phyloP scores from a whole-genome alignment of 2,888 invertebrate genomes.

The Heliconius sara region DNA sequence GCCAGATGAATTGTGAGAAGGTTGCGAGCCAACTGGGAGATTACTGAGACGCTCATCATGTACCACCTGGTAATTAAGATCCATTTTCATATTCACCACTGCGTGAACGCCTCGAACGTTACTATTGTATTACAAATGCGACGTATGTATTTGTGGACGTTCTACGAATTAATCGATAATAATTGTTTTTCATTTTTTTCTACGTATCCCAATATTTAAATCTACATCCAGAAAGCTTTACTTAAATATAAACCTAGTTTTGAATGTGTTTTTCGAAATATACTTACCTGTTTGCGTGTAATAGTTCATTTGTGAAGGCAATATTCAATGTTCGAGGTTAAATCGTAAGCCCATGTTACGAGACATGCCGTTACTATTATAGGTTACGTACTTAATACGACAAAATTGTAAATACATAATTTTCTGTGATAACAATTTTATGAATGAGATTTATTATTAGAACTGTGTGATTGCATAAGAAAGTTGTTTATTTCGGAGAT shows the following conservation, averaged over 20 bases:
- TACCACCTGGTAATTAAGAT: conserved; percentile 47
- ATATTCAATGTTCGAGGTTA: conserved; percentile 53
- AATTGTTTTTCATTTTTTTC: conserved; percentile 1
- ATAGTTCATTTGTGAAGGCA: conserved; percentile 31
- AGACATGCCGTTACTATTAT: conserved; percentile 67
- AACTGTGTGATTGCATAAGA: conserved; percentile 82
- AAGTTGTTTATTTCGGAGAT: conserved; percentile 74
- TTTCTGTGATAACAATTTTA: conserved; percentile 84
- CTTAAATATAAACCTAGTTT: conserved; percentile 24
- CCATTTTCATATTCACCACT: conserved; percentile 50
- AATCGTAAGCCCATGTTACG: conserved; percentile 70
- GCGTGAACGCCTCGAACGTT: conserved; percentile 50
- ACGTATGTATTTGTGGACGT: not conserved
- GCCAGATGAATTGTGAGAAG: conserved; percentile 24
- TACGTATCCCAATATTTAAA: conserved; percentile 7
- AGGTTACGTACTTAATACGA: conserved; percentile 78
- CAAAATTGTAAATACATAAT: conserved; percentile 85
- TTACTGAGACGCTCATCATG: conserved; percentile 47
- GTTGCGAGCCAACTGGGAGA: conserved; percentile 50
- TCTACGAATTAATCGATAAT: not conserved
- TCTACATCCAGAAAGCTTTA: conserved; percentile 24
- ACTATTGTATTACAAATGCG: conserved; percentile 40
- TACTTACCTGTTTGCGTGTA: not conserved
- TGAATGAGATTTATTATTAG: conserved; percentile 80
- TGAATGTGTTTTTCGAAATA: conserved; percentile 17